Evolutionary conservation across 1,140 invertebrate genomes (phyloP), one percentile per base, ranked within the genome.

Genomic region (Sarcophaga bullata): DNA sequence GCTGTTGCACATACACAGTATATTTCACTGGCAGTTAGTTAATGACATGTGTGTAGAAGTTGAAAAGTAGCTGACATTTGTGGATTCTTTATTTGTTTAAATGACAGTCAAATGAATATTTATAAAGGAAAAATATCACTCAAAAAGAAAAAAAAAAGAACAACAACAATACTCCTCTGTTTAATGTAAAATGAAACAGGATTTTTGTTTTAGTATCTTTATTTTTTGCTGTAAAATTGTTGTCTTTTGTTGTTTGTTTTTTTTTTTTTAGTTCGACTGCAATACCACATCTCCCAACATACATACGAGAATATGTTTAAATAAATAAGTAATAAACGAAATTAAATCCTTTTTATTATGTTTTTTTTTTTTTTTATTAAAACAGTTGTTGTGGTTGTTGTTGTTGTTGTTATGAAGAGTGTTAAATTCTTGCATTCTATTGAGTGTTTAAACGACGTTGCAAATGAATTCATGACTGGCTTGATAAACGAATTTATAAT

Each of bases 81-180:
- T 78, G 75, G 75, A 78, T 78, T 78, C 75, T 78, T 78, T 78
- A 78, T 78, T 78, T 68, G 80, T 81, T 81, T 62, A 81, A 81
- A 81, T 81, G 80, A 81, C 52, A 81, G 52, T 37, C 80, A 81
- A 81, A 68, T 68, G 62, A 81, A 81, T 68, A 81, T 68, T 81
- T 72, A 72, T 62, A 48, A 78, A 78, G 75, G 52, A 78, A 78
- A 78, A 49, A 46, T 50, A 52, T 50, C 49, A 50, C 25, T 48
- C 49, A 48, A 78, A 73, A 17, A 17, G 13, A 19, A 25, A 73
- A 46, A 73, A 73, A 48, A 15, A 48, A 76, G 50, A n/a, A 78
- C 48, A 52, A 50, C 25, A 15, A 50, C 46, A 78, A 68, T 68
- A 68, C 62, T 19, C 19, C n/a, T 19, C 19, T 17, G 17, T n/a